phyloP scores from a whole-genome alignment of 2,797 vertebrate genomes.

The Cuculus canorus region DNA sequence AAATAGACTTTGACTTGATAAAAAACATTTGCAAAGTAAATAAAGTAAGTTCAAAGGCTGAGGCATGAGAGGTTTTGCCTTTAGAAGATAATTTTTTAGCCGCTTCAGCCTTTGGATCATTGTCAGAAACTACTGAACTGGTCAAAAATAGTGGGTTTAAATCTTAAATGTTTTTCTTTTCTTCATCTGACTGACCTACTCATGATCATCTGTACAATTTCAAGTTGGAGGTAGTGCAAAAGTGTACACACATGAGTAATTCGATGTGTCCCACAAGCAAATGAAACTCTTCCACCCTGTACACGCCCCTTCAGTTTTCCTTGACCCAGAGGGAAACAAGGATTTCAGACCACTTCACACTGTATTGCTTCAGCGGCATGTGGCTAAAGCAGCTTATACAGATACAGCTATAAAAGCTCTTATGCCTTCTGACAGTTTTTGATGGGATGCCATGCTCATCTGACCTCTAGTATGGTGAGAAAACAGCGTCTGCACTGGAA shows the following conservation, averaged over 20 bases:
- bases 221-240: background rate
- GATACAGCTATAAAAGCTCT: background rate
- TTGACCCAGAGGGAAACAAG: background rate
- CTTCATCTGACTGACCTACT: background rate
- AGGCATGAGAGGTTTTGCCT: background rate
- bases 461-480: background rate
- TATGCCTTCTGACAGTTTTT: background rate
- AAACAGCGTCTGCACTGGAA: background rate
- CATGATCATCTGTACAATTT: background rate
- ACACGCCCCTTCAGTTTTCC: background rate
- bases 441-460: background rate
- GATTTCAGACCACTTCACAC: background rate
- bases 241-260: accelerated
- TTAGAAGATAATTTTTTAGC: background rate
- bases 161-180: background rate
- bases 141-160: background rate
- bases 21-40: background rate
- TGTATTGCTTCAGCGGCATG: background rate
- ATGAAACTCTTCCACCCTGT: background rate
- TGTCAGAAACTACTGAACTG: background rate
- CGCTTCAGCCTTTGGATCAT: background rate
- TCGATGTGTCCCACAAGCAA: accelerated
- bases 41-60: background rate
- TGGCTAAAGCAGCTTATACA: background rate
- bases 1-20: background rate